A percentile compares a stretch with the other conserved stretches of the same genome.
Conservation (phyloP, 2,113 vertebrate genomes). For the Apus apus region DNA sequence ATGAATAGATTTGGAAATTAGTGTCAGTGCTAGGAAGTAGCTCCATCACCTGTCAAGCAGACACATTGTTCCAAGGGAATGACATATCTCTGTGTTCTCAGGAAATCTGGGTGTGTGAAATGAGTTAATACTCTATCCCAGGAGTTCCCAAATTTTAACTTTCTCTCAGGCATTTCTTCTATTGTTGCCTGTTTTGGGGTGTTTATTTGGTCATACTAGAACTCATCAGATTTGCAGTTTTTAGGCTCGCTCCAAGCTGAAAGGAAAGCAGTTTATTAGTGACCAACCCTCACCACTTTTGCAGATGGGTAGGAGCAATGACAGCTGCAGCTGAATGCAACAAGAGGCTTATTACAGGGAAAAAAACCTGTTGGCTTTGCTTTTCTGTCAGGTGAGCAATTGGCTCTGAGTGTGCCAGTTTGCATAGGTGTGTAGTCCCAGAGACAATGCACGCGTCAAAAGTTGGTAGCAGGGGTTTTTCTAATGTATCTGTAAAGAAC, state of each 20-base stretch:
- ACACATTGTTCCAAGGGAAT: neutral
- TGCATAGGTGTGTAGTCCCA: neutral
- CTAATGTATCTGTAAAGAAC: neutral
- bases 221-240: neutral
- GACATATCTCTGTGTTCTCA: neutral
- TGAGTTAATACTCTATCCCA: neutral
- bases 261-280: neutral
- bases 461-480: rapidly evolving
- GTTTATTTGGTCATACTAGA: neutral
- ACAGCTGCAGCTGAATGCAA: neutral
- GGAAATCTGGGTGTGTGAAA: neutral
- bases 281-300: neutral
- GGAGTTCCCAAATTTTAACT: neutral
- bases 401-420: neutral
- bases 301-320: neutral
- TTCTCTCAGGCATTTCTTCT: neutral
- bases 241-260: neutral
- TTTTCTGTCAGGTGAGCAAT: neutral
- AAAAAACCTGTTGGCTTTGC: neutral
- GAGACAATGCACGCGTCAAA: neutral
- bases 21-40: neutral
- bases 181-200: neutral
- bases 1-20: neutral
- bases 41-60: neutral
- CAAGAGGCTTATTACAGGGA: neutral